Evolutionary conservation across 2,888 invertebrate genomes (phyloP).

Genomic region (Molorchus minor): DNA sequence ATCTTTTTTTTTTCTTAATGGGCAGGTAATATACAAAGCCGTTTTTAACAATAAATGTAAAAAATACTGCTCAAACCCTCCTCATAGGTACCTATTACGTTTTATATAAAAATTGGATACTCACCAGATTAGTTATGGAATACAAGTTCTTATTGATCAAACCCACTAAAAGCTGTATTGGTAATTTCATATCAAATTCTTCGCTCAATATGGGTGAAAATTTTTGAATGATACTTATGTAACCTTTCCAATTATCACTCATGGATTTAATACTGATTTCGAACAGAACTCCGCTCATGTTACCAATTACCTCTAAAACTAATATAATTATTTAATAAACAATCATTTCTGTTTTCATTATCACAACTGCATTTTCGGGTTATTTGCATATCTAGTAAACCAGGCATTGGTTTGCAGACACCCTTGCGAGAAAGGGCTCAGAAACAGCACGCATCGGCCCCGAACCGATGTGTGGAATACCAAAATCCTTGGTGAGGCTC

Average conservation of each 20-base stretch:
- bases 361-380: neutral
- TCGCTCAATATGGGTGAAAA: slow-evolving; percentile 59
- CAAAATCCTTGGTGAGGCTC: too few species aligned
- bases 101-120: too few species aligned
- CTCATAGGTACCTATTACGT: too few species aligned
- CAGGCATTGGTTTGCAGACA: too few species aligned
- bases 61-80: too few species aligned
- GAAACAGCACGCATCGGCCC: too few species aligned
- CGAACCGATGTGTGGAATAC: too few species aligned
- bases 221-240: slow-evolving; percentile 63
- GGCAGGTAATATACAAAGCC: too few species aligned
- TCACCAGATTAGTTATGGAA: slow-evolving; percentile 23
- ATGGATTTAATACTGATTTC: slow-evolving; percentile 66
- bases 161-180: slow-evolving; percentile 36
- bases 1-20: too few species aligned
- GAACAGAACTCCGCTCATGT: slow-evolving; percentile 64
- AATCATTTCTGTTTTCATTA: neutral
- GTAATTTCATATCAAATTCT: slow-evolving; percentile 50
- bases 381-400: too few species aligned
- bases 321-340: slow-evolving; percentile 41
- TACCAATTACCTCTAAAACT: slow-evolving; percentile 64
- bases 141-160: slow-evolving; percentile 46
- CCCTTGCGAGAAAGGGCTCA: too few species aligned
- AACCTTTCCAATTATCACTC: slow-evolving; percentile 68
- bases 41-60: too few species aligned